Evolutionary conservation across 2,797 vertebrate genomes (phyloP).

Genomic region (Adrianichthys oophorus): DNA sequence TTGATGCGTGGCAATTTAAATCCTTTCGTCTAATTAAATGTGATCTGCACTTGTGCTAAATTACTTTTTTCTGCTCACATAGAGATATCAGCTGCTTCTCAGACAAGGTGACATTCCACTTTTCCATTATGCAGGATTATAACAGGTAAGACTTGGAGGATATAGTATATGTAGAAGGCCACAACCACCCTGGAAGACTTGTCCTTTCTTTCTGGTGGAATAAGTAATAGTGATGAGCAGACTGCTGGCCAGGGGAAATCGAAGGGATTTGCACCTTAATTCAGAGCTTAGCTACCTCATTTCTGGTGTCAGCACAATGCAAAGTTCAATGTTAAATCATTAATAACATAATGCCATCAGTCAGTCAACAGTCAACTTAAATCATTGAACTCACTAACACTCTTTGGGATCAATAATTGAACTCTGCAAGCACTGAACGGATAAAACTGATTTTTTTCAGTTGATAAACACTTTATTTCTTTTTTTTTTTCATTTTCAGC

Average conservation of each 20-base stretch:
- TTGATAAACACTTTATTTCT: neutral
- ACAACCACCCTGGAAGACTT: conserved; percentile 62
- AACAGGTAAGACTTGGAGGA: conserved; percentile 75
- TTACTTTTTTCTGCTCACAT: conserved; percentile 75
- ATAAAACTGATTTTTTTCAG: neutral
- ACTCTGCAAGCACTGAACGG: conserved; percentile 18
- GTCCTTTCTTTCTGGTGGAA: conserved; percentile 74
- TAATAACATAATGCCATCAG: conserved; percentile 81
- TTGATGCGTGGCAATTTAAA: conserved; percentile 86
- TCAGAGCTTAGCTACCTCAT: conserved; percentile 79
- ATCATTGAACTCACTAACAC: conserved; percentile 61
- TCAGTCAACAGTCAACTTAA: conserved; percentile 62
- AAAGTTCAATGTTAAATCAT: conserved; percentile 82
- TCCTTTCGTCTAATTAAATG: conserved; percentile 86
- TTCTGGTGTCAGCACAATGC: conserved; percentile 83
- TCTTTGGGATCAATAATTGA: conserved; percentile 60
- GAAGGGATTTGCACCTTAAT: conserved; percentile 81
- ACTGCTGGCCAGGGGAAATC: conserved; percentile 77
- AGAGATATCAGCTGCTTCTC: conserved; percentile 82
- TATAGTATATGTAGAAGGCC: conserved; percentile 61
- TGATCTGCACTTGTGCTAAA: conserved; percentile 85
- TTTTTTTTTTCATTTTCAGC: no score
- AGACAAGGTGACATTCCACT: conserved; percentile 86
- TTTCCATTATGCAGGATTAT: conserved; percentile 84
- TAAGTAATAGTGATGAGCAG: conserved; percentile 80